Evolutionary conservation across 2,797 vertebrate species (phyloP).

Genomic region (Lutjanus campechanus): DNA sequence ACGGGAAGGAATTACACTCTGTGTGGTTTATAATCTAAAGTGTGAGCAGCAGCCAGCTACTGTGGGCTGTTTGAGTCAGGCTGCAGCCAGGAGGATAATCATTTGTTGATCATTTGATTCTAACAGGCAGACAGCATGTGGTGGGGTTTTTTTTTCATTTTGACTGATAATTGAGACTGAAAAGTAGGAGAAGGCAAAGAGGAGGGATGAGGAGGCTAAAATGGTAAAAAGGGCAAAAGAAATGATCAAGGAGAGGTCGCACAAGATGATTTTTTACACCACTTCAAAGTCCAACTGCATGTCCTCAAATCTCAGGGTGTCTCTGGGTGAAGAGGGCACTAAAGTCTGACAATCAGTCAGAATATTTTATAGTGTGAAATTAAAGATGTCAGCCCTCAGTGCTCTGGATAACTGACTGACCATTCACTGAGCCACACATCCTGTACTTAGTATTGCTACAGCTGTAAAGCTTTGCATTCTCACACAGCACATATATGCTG

Average conservation of each 20-base stretch:
- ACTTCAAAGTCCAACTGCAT: not conserved
- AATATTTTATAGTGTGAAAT: slow-evolving; percentile 1
- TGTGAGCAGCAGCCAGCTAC: slow-evolving; percentile 20
- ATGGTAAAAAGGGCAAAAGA: not conserved
- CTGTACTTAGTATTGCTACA: not conserved
- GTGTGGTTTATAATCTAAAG: not conserved
- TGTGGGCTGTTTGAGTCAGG: slow-evolving; percentile 24
- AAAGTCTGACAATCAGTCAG: not conserved
- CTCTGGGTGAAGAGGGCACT: not conserved
- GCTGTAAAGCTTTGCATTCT: not conserved
- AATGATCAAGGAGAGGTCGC: not conserved
- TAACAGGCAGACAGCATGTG: slow-evolving; percentile 13
- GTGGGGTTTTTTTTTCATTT: slow-evolving; percentile 1
- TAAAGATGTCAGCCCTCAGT: not conserved
- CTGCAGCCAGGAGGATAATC: slow-evolving; percentile 47
- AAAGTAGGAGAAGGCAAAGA: not conserved
- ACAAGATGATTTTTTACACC: too few species aligned
- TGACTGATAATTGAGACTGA: slow-evolving; percentile 23
- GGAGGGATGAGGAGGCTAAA: not conserved
- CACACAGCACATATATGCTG: too few species aligned
- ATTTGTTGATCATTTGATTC: slow-evolving; percentile 50
- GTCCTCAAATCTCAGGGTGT: not conserved
- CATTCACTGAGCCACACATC: not conserved
- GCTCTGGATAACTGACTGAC: not conserved
- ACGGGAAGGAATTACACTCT: too few species aligned